phyloP scores from a whole-genome alignment of 2,797 vertebrate species.

The Karalla daura region DNA sequence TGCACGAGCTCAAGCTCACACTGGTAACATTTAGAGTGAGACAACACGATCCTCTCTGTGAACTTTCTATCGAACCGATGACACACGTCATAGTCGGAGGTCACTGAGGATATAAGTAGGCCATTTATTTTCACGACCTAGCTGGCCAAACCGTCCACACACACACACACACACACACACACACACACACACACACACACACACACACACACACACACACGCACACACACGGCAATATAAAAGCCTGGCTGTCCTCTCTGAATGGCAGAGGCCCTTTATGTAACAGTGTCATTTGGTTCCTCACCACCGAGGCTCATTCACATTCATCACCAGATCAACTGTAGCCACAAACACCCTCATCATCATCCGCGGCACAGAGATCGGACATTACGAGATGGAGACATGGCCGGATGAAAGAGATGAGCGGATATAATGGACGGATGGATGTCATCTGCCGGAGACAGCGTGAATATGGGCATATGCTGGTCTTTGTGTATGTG shows the following conservation, averaged over 20 bases:
- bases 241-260: slow-evolving; percentile 61
- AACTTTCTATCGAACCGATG: background rate
- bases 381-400: slow-evolving; percentile 16
- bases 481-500: slow-evolving; percentile 46
- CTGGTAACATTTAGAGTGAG: background rate
- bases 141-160: slow-evolving; percentile 4
- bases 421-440: slow-evolving; percentile 34
- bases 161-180: slow-evolving; percentile 11
- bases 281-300: slow-evolving; percentile 73
- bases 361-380: slow-evolving; percentile 36
- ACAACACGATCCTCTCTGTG: background rate
- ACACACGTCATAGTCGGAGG: background rate
- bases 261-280: slow-evolving; percentile 67
- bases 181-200: background rate
- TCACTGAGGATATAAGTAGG: slow-evolving; percentile 1
- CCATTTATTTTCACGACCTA: background rate
- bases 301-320: slow-evolving; percentile 67
- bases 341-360: slow-evolving; percentile 46
- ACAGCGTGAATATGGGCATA: slow-evolving; percentile 46
- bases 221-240: slow-evolving; percentile 49
- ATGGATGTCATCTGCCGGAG: slow-evolving; percentile 42
- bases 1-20: too few relatives aligned
- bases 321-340: slow-evolving; percentile 64
- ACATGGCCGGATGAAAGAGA: slow-evolving; percentile 19
- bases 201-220: slow-evolving; percentile 18